A percentile compares a stretch with the other conserved stretches of the same genome.
These are phyloP conservation scores for Porites lutea DNA, from an alignment of 64 coral and sea anemone genomes.

Conservation along the genomic window DNA sequence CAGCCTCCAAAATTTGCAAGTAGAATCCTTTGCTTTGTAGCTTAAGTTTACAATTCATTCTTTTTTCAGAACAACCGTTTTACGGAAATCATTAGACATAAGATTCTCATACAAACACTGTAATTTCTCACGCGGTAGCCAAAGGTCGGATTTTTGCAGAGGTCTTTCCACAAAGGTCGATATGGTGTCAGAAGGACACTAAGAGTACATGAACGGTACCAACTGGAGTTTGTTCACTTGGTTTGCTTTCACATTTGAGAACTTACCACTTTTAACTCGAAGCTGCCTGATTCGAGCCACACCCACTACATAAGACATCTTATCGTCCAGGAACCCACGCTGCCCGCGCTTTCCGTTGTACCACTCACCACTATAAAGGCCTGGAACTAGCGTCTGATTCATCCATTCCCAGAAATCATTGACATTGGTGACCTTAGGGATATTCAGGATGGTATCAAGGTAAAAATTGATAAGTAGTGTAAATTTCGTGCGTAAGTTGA, in stretches of 20 bases:
- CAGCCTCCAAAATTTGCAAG: too few relatives aligned
- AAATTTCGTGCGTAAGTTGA: too few relatives aligned
- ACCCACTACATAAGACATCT: slow-evolving; percentile 80
- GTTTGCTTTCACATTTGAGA: neutral
- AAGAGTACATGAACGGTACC: neutral
- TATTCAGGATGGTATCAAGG: neutral
- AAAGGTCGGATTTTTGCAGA: too few relatives aligned
- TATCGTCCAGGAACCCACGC: slow-evolving; percentile 74
- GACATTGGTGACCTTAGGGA: slow-evolving; percentile 56
- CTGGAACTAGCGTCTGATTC: slow-evolving; percentile 70
- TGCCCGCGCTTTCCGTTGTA: slow-evolving; percentile 71
- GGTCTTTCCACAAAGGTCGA: too few relatives aligned
- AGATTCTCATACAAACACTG: too few relatives aligned
- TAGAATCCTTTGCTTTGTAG: too few relatives aligned
- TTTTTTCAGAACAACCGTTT: too few relatives aligned
- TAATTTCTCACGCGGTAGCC: too few relatives aligned
- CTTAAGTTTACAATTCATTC: too few relatives aligned
- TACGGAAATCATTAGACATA: too few relatives aligned
- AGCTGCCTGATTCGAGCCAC: slow-evolving; percentile 82
- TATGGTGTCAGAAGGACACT: too few relatives aligned
- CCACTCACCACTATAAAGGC: slow-evolving; percentile 83
- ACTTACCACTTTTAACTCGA: slow-evolving; percentile 86
- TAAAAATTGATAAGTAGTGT: too few relatives aligned
- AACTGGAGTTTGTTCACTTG: neutral
- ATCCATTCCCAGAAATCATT: slow-evolving; percentile 84